Evolutionary conservation across 1,140 invertebrate species (phyloP).

Genomic region (Calliphora vicina): DNA sequence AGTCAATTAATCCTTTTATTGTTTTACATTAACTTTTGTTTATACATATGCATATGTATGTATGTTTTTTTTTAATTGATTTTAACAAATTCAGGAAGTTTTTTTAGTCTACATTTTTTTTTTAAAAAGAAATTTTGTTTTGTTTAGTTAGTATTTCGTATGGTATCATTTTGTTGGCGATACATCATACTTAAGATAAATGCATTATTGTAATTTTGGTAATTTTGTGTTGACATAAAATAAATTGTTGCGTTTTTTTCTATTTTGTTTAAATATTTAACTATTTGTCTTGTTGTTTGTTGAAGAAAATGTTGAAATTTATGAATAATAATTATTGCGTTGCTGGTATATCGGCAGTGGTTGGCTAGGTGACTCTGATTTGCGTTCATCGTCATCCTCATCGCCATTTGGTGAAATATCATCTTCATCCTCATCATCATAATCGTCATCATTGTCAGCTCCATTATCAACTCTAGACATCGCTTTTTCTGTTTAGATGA

Average conservation of each 20-base stretch:
- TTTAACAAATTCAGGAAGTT: neutral
- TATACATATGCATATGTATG: neutral
- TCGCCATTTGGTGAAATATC: conserved; percentile 55
- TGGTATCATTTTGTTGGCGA: neutral
- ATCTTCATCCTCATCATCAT: conserved; percentile 63
- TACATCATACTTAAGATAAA: conserved; percentile 21
- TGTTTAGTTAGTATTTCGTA: neutral
- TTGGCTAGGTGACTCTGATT: conserved; percentile 70
- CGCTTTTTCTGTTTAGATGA: conserved; percentile 72
- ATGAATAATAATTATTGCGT: conserved; percentile 84
- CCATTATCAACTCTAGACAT: conserved; percentile 68
- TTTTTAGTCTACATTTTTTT: neutral
- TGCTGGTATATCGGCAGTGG: conserved; percentile 83
- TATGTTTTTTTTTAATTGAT: neutral
- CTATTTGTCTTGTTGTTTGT: neutral
- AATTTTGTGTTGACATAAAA: neutral
- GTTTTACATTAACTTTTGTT: neutral
- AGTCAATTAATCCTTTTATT: conserved; percentile 29
- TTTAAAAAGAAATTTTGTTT: conserved; percentile 1
- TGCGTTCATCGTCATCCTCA: conserved; percentile 64
- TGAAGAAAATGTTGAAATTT: conserved; percentile 48
- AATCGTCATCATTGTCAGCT: conserved; percentile 64
- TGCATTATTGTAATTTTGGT: conserved; percentile 30
- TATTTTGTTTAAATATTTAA: neutral
- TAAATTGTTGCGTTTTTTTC: conserved; percentile 27